phyloP scores from a whole-genome alignment of 1,140 invertebrate genomes.

The Whitmania pigra region DNA sequence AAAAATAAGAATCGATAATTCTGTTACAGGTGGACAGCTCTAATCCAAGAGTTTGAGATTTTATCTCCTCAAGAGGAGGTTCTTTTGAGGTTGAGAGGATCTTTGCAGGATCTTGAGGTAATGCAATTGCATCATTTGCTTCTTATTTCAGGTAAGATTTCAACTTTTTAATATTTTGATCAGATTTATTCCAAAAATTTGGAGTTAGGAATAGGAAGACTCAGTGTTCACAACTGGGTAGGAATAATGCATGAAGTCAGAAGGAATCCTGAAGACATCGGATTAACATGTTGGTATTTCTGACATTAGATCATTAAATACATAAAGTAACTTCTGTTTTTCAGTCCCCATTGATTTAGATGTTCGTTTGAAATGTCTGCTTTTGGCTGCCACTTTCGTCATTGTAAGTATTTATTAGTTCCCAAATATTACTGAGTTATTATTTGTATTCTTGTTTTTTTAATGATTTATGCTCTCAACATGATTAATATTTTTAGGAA shows the following conservation, averaged over 20 bases:
- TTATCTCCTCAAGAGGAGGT: conserved; percentile 17
- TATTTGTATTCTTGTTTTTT: no score
- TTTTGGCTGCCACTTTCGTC: conserved; percentile 54
- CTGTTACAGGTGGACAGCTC: conserved; percentile 16
- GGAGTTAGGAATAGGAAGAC: conserved; percentile 18
- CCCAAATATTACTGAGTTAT: no score
- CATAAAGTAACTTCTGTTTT: not conserved
- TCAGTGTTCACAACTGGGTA: conserved; percentile 23
- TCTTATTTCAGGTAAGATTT: not conserved
- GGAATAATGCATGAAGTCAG: conserved; percentile 25
- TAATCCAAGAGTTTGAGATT: conserved; percentile 24
- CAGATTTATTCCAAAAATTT: conserved; percentile 22
- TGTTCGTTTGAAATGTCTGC: conserved; percentile 64
- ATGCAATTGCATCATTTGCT: not conserved
- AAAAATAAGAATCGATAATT: not conserved
- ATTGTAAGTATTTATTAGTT: conserved; percentile 36
- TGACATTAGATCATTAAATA: not conserved
- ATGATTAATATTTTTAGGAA: no score
- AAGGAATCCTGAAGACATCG: conserved; percentile 17
- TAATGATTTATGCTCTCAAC: no score
- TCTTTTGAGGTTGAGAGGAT: conserved; percentile 18
- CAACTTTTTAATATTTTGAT: not conserved
- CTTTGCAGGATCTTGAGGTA: conserved; percentile 20
- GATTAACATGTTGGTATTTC: conserved; percentile 20
- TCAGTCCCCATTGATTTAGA: conserved; percentile 61